These are phyloP conservation scores for Hephaestus fuliginosus DNA, from an alignment of 2,797 vertebrate species.

Conservation along the genomic window DNA sequence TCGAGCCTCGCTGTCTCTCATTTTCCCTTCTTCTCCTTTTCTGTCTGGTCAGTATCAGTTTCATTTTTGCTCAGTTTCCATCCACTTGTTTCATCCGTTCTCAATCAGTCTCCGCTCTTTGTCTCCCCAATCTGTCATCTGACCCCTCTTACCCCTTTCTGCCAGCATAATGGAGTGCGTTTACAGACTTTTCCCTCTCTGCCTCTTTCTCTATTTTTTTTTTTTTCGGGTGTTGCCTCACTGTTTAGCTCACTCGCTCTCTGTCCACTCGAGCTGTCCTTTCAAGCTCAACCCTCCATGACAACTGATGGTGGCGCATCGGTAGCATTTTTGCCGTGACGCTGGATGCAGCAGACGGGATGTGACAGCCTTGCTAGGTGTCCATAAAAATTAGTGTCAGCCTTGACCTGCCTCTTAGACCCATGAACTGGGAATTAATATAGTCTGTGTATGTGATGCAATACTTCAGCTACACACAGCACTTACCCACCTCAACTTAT, in stretches of 20 bases:
- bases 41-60: slow-evolving; percentile 17
- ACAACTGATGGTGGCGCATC: background rate
- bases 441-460: slow-evolving; percentile 15
- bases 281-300: background rate
- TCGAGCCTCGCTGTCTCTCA: background rate
- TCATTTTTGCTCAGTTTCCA: slow-evolving; percentile 13
- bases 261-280: slow-evolving; percentile 5
- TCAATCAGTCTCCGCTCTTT: slow-evolving; percentile 45
- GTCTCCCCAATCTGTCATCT: slow-evolving; percentile 55
- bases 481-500: slow-evolving; percentile 30
- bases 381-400: slow-evolving; percentile 30
- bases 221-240: background rate
- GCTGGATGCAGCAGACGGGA: slow-evolving; percentile 20
- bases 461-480: slow-evolving; percentile 15
- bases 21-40: slow-evolving; percentile 19
- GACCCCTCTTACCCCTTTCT: slow-evolving; percentile 41
- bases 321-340: slow-evolving; percentile 10
- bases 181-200: slow-evolving; percentile 21
- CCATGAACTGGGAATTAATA: background rate
- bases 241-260: slow-evolving; percentile 2
- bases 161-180: slow-evolving; percentile 46
- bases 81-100: slow-evolving; percentile 41
- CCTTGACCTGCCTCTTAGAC: slow-evolving; percentile 5
- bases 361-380: slow-evolving; percentile 12
- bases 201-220: background rate